Conservation (phyloP, 2,888 invertebrate genomes). For the Melanostoma mellinum region DNA sequence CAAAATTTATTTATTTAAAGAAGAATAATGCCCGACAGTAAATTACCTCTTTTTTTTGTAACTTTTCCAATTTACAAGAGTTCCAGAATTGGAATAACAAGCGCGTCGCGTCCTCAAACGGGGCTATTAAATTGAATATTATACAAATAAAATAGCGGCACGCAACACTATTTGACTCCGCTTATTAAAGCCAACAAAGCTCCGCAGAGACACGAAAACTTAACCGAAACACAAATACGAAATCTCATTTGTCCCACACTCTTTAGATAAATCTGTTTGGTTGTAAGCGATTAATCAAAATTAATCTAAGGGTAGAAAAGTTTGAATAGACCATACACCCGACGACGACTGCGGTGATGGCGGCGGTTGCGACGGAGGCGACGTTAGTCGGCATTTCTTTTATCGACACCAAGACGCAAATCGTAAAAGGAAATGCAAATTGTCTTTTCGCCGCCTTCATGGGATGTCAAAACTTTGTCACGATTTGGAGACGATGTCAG, state of each 20-base stretch:
- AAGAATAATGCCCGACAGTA: too few relatives aligned
- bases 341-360: background rate
- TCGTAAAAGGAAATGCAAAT: conserved; percentile 26
- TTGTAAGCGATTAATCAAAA: conserved; percentile 48
- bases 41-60: too few relatives aligned
- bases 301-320: conserved; percentile 32
- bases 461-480: conserved; percentile 24
- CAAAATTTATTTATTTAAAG: too few relatives aligned
- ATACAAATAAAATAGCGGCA: too few relatives aligned
- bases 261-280: background rate
- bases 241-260: background rate
- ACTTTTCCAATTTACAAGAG: too few relatives aligned
- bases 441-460: conserved; percentile 2
- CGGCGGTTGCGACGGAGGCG: background rate
- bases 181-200: conserved; percentile 2
- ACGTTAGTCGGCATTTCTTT: conserved; percentile 4
- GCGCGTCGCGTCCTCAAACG: background rate
- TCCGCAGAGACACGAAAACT: too few relatives aligned
- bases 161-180: background rate
- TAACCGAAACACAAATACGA: too few relatives aligned
- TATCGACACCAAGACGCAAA: background rate
- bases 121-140: too few relatives aligned
- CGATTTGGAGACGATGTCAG: conserved; percentile 16
- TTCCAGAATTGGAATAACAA: too few relatives aligned
- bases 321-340: background rate